phyloP scores from a whole-genome alignment of 2,888 invertebrate species.

The Horisme vitalbata region DNA sequence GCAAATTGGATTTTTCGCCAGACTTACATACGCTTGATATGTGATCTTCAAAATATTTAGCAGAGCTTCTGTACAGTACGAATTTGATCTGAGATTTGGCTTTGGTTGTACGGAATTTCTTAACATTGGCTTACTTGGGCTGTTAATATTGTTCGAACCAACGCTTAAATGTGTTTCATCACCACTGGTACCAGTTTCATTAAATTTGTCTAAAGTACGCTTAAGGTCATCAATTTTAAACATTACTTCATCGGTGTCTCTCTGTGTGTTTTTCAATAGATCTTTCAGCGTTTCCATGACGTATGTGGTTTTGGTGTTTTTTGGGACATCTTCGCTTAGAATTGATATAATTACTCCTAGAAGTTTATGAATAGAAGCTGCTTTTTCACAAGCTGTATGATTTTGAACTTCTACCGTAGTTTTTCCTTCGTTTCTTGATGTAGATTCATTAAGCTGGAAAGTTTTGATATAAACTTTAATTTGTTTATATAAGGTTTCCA shows the following conservation, averaged over 20 bases:
- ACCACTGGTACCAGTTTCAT: constrained; percentile 4
- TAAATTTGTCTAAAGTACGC: constrained; percentile 27
- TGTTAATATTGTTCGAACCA: not conserved
- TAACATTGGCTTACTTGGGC: not conserved
- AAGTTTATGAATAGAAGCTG: constrained; percentile 13
- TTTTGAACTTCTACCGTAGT: not conserved
- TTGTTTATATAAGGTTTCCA: too few relatives aligned
- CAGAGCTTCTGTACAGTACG: constrained; percentile 15
- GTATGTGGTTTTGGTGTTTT: constrained; percentile 14
- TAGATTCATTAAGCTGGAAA: constrained; percentile 2
- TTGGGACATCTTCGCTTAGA: constrained; percentile 18
- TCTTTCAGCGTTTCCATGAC: constrained; percentile 19
- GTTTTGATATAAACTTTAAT: not conserved
- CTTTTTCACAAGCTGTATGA: constrained; percentile 17
- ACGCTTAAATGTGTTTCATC: not conserved
- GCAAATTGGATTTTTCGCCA: constrained; percentile 14
- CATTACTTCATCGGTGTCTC: constrained; percentile 20
- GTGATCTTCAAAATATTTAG: constrained; percentile 11
- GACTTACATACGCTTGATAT: constrained; percentile 10
- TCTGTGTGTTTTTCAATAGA: constrained; percentile 16
- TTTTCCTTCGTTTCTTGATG: not conserved
- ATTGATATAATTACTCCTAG: constrained; percentile 19
- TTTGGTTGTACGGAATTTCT: not conserved
- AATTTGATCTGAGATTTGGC: constrained; percentile 6
- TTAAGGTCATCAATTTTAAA: constrained; percentile 27